phyloP scores from a whole-genome alignment of 2,888 invertebrate genomes.

The Amphipyra berbera region DNA sequence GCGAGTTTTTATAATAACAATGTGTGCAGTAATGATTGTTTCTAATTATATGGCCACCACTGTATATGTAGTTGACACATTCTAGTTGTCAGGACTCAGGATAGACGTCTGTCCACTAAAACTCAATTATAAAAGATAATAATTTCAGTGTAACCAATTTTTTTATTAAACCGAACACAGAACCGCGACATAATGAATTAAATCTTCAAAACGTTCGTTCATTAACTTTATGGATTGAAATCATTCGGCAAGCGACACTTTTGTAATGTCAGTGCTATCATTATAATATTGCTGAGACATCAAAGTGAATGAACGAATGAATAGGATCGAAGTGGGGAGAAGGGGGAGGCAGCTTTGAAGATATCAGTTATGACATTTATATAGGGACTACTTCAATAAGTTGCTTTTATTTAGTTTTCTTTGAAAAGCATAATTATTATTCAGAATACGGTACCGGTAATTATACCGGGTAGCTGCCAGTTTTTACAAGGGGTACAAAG shows the following conservation, averaged over 20 bases:
- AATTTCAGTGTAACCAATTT: not conserved
- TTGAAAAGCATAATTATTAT: not conserved
- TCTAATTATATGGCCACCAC: too few species aligned
- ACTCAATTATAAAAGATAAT: too few species aligned
- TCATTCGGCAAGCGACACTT: conserved; percentile 69
- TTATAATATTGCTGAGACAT: conserved; percentile 73
- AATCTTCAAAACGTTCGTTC: conserved; percentile 57
- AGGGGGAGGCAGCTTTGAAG: conserved; percentile 9
- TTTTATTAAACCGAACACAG: conserved; percentile 44
- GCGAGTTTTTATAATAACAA: too few species aligned
- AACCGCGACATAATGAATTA: conserved; percentile 53
- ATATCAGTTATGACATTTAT: conserved; percentile 43
- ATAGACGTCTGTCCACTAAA: too few species aligned
- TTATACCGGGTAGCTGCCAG: too few species aligned
- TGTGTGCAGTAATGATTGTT: too few species aligned
- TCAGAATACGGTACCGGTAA: not conserved
- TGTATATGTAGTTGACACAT: too few species aligned
- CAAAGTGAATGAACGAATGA: conserved; percentile 67
- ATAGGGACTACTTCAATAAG: conserved; percentile 29
- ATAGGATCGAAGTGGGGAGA: conserved; percentile 47
- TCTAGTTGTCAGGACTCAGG: too few species aligned
- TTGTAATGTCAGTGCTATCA: conserved; percentile 74
- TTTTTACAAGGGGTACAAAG: too few species aligned
- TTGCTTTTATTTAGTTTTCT: conserved; percentile 11
- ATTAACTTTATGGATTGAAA: conserved; percentile 72